Percentiles rank a stretch among this genome's conserved stretches.
phyloP scores from a whole-genome alignment of 1,140 invertebrate genomes.

The Armadillidium nasatum region DNA sequence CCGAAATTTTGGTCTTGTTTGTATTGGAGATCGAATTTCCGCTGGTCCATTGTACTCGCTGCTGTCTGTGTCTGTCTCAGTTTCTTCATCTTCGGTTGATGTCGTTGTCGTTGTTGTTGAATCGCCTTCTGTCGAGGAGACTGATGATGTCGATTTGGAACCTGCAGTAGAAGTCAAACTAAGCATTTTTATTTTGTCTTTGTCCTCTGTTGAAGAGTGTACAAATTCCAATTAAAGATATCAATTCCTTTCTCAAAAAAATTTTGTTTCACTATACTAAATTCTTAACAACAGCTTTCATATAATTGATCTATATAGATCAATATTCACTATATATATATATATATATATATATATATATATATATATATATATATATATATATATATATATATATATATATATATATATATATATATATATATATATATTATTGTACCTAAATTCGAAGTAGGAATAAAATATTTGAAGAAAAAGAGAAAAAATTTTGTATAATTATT shows the following conservation, averaged over 20 bases:
- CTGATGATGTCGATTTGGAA: slow-evolving; percentile 8
- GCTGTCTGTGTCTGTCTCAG: slow-evolving; percentile 40
- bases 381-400: slow-evolving; percentile 29
- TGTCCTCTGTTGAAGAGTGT: not conserved
- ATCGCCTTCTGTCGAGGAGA: slow-evolving; percentile 33
- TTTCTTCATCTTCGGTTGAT: slow-evolving; percentile 38
- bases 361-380: slow-evolving; percentile 21
- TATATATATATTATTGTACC: too few relatives aligned
- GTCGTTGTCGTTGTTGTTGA: slow-evolving; percentile 38
- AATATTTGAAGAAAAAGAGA: not conserved
- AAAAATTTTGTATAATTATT: too few relatives aligned
- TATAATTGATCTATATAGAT: not conserved
- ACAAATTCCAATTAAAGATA: not conserved
- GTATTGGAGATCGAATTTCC: slow-evolving; percentile 59
- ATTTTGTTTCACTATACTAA: not conserved
- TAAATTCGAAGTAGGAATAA: not conserved
- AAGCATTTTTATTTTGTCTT: not conserved
- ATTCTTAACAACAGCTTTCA: too few relatives aligned
- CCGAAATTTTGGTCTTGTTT: slow-evolving; percentile 76
- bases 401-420: too few relatives aligned
- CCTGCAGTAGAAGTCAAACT: not conserved
- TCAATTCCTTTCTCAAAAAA: not conserved
- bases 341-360: slow-evolving; percentile 23
- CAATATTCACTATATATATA: too few relatives aligned
- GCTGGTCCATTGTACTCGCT: slow-evolving; percentile 35